phyloP scores from a whole-genome alignment of 2,797 vertebrate genomes.

The Psittacula derbiana region DNA sequence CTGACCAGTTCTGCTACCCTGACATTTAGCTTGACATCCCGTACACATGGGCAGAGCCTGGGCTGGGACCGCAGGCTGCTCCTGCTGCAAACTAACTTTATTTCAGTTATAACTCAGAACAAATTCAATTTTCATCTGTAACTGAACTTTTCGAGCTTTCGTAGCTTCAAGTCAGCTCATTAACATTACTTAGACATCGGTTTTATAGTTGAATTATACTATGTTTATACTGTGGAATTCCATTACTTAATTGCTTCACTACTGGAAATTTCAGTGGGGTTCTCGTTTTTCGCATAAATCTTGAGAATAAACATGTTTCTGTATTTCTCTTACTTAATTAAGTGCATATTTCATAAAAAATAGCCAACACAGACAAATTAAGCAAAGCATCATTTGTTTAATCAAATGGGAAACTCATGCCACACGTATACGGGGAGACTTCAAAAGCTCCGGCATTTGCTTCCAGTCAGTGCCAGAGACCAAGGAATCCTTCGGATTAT shows the following conservation, averaged over 20 bases:
- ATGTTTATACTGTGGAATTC: slow-evolving; percentile 61
- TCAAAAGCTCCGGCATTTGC: not conserved
- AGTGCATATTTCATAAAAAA: slow-evolving; percentile 48
- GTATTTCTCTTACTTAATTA: slow-evolving; percentile 62
- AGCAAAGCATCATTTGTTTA: slow-evolving; percentile 10
- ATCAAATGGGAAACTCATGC: not conserved
- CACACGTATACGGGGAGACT: not conserved
- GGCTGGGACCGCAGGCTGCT: not conserved
- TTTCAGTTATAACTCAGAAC: not conserved
- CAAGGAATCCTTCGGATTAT: not conserved
- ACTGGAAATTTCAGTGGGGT: slow-evolving; percentile 69
- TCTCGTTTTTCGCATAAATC: slow-evolving; percentile 65
- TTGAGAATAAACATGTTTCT: slow-evolving; percentile 50
- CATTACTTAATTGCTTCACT: slow-evolving; percentile 70
- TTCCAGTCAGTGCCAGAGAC: not conserved
- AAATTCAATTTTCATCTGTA: slow-evolving; percentile 27
- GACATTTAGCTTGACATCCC: rapidly evolving
- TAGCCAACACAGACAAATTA: slow-evolving; percentile 43
- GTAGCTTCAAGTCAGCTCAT: slow-evolving; percentile 63
- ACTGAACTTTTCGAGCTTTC: slow-evolving; percentile 37
- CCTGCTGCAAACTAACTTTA: not conserved
- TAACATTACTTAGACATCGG: slow-evolving; percentile 66
- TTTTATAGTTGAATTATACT: slow-evolving; percentile 51
- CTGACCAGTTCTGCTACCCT: not conserved
- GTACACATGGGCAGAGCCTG: rapidly evolving